Base-by-base conservation (phyloP, 2,888 invertebrate species). In the Neoascia interrupta region DNA sequence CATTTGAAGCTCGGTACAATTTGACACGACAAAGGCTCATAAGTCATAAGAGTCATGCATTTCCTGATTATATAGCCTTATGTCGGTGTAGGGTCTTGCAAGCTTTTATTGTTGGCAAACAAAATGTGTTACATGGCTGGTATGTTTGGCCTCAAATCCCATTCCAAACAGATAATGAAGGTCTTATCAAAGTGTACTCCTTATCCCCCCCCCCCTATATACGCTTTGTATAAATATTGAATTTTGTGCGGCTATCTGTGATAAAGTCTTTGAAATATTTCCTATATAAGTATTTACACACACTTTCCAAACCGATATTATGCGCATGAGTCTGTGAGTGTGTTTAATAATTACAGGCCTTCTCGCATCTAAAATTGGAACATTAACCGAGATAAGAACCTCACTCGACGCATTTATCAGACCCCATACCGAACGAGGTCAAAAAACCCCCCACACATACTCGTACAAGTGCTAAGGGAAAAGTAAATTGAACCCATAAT, bases 341-440 rank as follows among this genome's bases (percentile, higher is more conserved):
- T n/a, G n/a, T n/a, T n/a, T n/a, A n/a, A 18, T 64, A 58, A 70
- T 76, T 58, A 69, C 53, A 63, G 34, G 5, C 15, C n/a, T 68
- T n/a, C n/a, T n/a, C n/a, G n/a, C 63, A 51, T 63, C 63, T 76
- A 45, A 64, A 70, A 70, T 70, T 64, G 70, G 70, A 70, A 64
- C 70, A 36, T 18, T 53, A 37, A 37, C 64, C 39, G 47, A 70
- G 75, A 70, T 76, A 76, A 76, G 70, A 64, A 70, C 56, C 75
- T 56, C 63, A 53, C 51, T 66, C 8, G 3, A 31, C 8, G 8
- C n/a, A 2, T 31, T 31, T n/a, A 3, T 31, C 31, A 36, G 19
- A 47, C n/a, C 47, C 47, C 45, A 45, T 37, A 11, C n/a, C 5
- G 16, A 68, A 49, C 41, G 49, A 49, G 68, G 68, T 68, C 56